phyloP scores from a whole-genome alignment of 2,888 invertebrate species.

The Ypsolopha scabrella region DNA sequence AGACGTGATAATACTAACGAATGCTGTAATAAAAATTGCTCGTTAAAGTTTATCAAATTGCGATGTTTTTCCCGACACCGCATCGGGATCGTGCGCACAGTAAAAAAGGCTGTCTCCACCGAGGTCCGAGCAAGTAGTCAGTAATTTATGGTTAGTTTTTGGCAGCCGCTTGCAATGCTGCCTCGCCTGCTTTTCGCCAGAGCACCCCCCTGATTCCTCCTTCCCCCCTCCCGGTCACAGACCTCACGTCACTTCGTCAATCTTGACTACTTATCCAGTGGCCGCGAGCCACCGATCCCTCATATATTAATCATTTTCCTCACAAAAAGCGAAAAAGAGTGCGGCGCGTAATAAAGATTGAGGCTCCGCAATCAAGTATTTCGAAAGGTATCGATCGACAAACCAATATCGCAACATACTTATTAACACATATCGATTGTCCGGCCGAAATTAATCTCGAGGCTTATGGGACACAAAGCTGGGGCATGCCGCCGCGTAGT shows the following conservation, averaged over 20 bases:
- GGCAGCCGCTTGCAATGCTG: constrained; percentile 62
- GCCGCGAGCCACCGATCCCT: constrained; percentile 38
- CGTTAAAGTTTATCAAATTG: neutral
- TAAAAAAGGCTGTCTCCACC: constrained; percentile 45
- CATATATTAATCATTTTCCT: constrained; percentile 62
- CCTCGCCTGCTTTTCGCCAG: constrained; percentile 57
- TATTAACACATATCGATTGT: constrained; percentile 60
- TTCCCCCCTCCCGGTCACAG: constrained; percentile 49
- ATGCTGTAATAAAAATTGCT: constrained; percentile 14
- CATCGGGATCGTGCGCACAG: constrained; percentile 52
- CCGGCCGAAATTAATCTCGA: constrained; percentile 27
- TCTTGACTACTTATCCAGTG: constrained; percentile 66
- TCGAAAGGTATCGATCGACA: constrained; percentile 53
- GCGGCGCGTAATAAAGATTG: too few relatives aligned
- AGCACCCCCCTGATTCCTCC: constrained; percentile 11
- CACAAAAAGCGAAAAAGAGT: constrained; percentile 33
- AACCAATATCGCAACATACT: constrained; percentile 59
- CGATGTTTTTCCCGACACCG: constrained; percentile 23
- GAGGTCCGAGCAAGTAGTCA: constrained; percentile 54
- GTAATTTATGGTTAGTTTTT: constrained; percentile 73
- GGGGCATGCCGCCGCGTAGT: constrained; percentile 53
- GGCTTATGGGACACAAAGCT: too few relatives aligned
- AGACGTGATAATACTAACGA: neutral
- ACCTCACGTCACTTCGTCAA: constrained; percentile 43
- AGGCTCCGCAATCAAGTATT: too few relatives aligned